phyloP scores from a whole-genome alignment of 2,888 invertebrate species.

The Agriopis marginaria region DNA sequence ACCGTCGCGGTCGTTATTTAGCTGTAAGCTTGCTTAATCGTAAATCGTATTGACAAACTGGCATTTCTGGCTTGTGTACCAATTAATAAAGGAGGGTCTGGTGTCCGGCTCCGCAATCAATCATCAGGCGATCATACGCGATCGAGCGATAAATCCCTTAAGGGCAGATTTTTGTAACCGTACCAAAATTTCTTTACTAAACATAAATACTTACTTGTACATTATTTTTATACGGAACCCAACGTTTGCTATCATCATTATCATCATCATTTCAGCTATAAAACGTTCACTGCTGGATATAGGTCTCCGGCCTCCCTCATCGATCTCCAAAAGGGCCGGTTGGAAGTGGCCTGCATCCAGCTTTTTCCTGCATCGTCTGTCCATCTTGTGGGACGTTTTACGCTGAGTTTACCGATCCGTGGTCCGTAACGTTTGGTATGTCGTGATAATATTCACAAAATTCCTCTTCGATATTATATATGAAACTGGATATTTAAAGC shows the following conservation, averaged over 20 bases:
- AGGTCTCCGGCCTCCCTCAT: no score
- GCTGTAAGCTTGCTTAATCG: conserved; percentile 25
- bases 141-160: conserved; percentile 28
- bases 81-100: conserved; percentile 47
- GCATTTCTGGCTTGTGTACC: conserved; percentile 39
- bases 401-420: no score
- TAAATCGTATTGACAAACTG: conserved; percentile 42
- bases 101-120: conserved; percentile 48
- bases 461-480: conserved; percentile 1
- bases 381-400: no score
- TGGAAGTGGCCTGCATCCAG: no score
- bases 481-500: conserved; percentile 10
- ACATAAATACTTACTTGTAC: conserved; percentile 12
- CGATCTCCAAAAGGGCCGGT: no score
- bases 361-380: no score
- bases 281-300: no score
- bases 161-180: conserved; percentile 26
- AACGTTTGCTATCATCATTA: not conserved
- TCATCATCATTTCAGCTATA: no score
- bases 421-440: not conserved
- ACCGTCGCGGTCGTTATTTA: no score
- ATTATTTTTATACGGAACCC: conserved; percentile 4
- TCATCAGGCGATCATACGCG: conserved; percentile 45
- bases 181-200: conserved; percentile 21
- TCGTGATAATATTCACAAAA: conserved; percentile 4